A percentile compares a stretch with the other conserved stretches of the same genome.
These are phyloP conservation scores for Ramphastos sulfuratus DNA, from an alignment of 2,113 vertebrate genomes.

Conservation along the genomic window DNA sequence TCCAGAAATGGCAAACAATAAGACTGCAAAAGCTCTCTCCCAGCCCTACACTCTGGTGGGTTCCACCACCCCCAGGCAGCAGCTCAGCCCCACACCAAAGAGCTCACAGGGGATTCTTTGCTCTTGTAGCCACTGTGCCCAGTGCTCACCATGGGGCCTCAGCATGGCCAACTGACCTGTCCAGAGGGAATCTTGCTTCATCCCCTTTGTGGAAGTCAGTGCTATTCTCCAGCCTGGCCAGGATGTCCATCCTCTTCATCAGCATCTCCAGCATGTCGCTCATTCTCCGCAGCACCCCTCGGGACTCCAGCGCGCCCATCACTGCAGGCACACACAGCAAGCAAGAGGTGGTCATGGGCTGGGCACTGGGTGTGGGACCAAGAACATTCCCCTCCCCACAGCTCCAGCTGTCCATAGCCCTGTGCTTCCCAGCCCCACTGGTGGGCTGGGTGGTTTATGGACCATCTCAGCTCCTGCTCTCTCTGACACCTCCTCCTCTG, in stretches of 20 bases:
- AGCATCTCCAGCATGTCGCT: slow-evolving; percentile 95
- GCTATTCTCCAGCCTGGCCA: slow-evolving; percentile 88
- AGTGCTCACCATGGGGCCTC: accelerated
- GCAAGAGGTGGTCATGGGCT: not conserved
- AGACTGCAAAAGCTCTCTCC: not conserved
- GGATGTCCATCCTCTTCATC: slow-evolving; percentile 89
- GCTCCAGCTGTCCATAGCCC: accelerated
- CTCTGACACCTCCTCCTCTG: accelerated
- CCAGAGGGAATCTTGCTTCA: slow-evolving; percentile 77
- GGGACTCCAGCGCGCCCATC: slow-evolving; percentile 85
- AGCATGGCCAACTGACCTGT: slow-evolving; percentile 76
- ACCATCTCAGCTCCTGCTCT: not conserved
- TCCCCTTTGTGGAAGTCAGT: slow-evolving; percentile 83
- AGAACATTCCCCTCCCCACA: accelerated
- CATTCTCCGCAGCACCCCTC: slow-evolving; percentile 91
- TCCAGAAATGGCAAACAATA: not conserved
- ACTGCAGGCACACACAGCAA: slow-evolving; percentile 75
- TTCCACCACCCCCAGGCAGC: not conserved
- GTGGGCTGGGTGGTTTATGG: not conserved
- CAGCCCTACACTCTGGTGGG: accelerated
- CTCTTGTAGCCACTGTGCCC: accelerated
- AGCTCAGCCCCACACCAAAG: not conserved
- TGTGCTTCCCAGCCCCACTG: not conserved
- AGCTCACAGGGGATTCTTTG: accelerated
- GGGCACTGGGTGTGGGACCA: accelerated